Base-by-base conservation (phyloP, 1,140 invertebrate species). In the Armadillidium nasatum region DNA sequence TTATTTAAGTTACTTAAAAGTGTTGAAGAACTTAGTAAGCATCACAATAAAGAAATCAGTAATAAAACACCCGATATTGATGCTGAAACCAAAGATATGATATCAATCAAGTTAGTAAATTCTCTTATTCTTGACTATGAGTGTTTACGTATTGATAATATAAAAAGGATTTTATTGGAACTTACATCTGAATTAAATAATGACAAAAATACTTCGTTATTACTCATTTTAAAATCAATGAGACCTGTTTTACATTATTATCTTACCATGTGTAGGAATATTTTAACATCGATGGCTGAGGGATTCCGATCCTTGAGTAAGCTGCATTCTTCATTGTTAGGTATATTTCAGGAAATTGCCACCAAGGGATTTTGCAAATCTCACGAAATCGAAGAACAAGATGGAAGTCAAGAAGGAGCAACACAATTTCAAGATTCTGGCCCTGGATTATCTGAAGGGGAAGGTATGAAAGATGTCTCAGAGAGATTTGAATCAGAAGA, bases 361-460 rank as follows among this genome's bases (percentile, higher is more conserved):
- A 87, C 88, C 44, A 96, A 97, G 87, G 97, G 97, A 67, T 99
- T 98, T 85, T 97, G 96, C 83, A 88, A 94, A 72, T 95, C 96
- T 13, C 89, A 92, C 22, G 94, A 97, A 83, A 85, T 87, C 69
- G 83, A 85, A 79, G 87, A 88, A 67, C 85, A 88, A 71, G 89
- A 91, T 83, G 88, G 89, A 76, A 83, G 82, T 43, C 81, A 81
- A 67, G 82, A 84, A 50, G 82, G 83, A 44, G 83, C 78, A 6
- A 82, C 82, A 13, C 83, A 88, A 70, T 86, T 89, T 82, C 84
- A 87, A 80, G 87, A 88, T 71, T 89, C 88, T 0, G 88, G 87
- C 43, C 86, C 85, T 71, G 96, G 96, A 0, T 85, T 98, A 2
- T 94, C 94, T 0, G 95, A 98, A 80, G 96, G 96, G 0, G 92